Percentiles rank a stretch among this genome's conserved stretches.
These are phyloP conservation scores for Gallirallus australis DNA, from an alignment of 2,797 vertebrate species.

Conservation along the genomic window DNA sequence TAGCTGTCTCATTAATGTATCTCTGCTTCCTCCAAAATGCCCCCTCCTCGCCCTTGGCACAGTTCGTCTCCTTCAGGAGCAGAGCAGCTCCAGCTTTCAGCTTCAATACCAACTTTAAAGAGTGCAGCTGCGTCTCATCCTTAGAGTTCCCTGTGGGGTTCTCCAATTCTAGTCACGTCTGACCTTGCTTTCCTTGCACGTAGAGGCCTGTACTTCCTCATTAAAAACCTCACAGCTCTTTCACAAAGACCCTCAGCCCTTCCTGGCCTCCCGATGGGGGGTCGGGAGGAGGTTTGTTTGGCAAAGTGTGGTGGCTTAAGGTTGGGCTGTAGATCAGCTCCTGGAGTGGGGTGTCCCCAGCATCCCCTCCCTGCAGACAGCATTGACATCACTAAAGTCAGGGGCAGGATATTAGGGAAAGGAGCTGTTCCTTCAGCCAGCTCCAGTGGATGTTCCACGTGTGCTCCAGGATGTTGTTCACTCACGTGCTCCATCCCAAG, in stretches of 20 bases:
- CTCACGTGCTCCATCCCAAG: not conserved
- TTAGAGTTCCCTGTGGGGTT: not conserved
- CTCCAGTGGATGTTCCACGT: rapidly evolving
- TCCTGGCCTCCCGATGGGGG: not conserved
- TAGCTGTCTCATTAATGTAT: not conserved
- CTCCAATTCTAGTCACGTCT: slow-evolving; percentile 60
- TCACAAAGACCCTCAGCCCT: not conserved
- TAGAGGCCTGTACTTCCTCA: slow-evolving; percentile 13
- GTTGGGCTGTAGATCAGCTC: not conserved
- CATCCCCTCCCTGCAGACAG: rapidly evolving
- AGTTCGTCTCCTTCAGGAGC: not conserved
- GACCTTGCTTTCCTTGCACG: not conserved
- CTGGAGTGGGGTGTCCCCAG: too few species aligned
- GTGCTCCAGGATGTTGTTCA: rapidly evolving
- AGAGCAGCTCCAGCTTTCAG: not conserved
- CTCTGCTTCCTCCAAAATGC: not conserved
- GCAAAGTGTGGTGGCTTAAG: not conserved
- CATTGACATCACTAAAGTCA: rapidly evolving
- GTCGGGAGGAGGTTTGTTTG: not conserved
- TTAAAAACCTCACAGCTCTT: not conserved
- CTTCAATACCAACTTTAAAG: slow-evolving; percentile 20
- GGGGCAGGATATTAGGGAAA: not conserved
- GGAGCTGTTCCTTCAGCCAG: not conserved
- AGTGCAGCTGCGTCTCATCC: slow-evolving; percentile 12
- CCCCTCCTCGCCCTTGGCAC: not conserved